These are phyloP conservation scores for Pycnonotus jocosus DNA, from an alignment of 2,113 vertebrate species.

Conservation along the genomic window DNA sequence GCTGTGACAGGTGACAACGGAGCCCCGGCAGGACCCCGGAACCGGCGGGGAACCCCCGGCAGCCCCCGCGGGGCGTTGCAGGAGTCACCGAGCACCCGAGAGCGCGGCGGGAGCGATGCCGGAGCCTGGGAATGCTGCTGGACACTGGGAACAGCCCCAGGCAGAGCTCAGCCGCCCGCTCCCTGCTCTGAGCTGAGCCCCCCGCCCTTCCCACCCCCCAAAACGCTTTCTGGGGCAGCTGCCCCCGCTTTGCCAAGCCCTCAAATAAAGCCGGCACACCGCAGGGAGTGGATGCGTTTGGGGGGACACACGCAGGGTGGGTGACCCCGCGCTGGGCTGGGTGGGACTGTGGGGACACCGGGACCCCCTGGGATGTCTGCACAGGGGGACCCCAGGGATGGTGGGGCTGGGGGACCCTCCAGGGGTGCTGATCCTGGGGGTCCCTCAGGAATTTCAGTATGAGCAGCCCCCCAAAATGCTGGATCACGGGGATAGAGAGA, in stretches of 20 bases:
- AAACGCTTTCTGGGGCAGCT: not conserved
- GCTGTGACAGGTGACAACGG: not conserved
- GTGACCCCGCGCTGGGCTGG: not conserved
- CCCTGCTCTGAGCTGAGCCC: not conserved
- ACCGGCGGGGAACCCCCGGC: not conserved
- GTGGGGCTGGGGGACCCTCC: not conserved
- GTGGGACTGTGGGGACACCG: not conserved
- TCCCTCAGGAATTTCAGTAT: not conserved
- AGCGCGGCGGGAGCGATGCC: not conserved
- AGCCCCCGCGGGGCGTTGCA: not conserved
- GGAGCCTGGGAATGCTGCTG: not conserved
- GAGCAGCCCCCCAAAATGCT: no score
- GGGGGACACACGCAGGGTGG: not conserved
- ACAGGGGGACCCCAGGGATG: not conserved
- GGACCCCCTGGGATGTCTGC: not conserved
- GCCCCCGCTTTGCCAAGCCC: not conserved
- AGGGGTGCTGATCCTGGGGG: not conserved
- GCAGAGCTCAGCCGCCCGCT: not conserved
- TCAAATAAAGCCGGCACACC: not conserved
- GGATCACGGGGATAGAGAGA: no score
- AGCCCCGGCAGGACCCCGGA: not conserved
- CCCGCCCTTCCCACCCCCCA: not conserved
- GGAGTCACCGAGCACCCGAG: not conserved
- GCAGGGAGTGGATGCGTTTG: not conserved
- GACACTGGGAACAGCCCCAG: not conserved